A percentile compares a stretch with the other conserved stretches of the same genome.
These are phyloP conservation scores for Oreochromis grahami DNA, from an alignment of 2,797 vertebrate species.

Conservation along the genomic window DNA sequence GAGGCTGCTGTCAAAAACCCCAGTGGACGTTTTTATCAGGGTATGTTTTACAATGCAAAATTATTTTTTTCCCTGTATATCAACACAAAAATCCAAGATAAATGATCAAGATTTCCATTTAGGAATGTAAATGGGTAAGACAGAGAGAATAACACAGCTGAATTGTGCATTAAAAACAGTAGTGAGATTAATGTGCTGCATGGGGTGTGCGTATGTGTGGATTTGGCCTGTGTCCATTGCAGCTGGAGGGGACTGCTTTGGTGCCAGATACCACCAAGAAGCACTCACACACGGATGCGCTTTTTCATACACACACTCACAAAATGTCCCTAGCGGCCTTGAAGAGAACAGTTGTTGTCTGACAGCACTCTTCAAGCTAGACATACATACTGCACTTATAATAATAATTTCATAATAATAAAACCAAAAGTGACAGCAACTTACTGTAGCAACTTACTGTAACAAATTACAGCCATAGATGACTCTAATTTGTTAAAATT, in stretches of 20 bases:
- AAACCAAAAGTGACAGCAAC: background rate
- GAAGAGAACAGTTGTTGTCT: background rate
- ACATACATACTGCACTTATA: background rate
- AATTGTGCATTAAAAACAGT: constrained; percentile 27
- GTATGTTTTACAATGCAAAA: constrained; percentile 25
- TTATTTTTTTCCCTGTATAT: background rate
- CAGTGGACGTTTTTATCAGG: constrained; percentile 76
- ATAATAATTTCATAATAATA: background rate
- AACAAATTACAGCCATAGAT: background rate
- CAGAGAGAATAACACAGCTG: background rate
- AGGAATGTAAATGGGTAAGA: background rate
- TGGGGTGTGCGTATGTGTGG: background rate
- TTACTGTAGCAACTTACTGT: background rate
- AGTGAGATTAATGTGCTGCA: background rate
- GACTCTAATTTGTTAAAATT: background rate
- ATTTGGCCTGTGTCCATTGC: constrained; percentile 64
- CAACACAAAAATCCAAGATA: background rate
- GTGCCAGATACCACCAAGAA: constrained; percentile 72
- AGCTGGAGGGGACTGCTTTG: constrained; percentile 65
- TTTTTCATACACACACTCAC: background rate
- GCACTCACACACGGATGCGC: constrained; percentile 12
- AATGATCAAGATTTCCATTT: background rate
- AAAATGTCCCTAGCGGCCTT: constrained; percentile 18
- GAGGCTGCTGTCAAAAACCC: constrained; percentile 64
- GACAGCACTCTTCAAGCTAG: background rate